Conservation (phyloP, 2,888 invertebrate genomes). For the Drosophila falleni region DNA sequence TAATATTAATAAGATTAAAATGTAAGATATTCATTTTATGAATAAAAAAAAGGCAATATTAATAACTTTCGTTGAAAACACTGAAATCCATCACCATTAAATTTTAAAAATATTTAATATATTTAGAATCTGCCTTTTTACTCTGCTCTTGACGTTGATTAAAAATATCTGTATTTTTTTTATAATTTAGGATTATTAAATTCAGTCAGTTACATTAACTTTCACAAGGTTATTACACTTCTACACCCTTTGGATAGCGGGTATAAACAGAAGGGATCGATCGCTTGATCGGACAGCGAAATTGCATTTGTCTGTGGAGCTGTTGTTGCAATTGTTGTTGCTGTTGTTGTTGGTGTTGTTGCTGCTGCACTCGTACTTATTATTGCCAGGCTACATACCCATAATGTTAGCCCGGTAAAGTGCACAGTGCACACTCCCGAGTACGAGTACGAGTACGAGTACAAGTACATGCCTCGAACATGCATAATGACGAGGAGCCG, state of each 20-base stretch:
- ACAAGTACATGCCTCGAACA: constrained; percentile 47
- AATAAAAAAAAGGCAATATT: too few species aligned
- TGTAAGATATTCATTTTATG: too few species aligned
- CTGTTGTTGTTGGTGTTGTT: constrained; percentile 13
- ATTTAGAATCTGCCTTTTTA: too few species aligned
- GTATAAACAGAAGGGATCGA: constrained; percentile 65
- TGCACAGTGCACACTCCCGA: constrained; percentile 52
- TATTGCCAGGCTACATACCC: constrained; percentile 44
- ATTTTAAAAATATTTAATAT: too few species aligned
- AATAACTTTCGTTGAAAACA: too few species aligned
- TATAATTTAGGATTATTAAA: neutral
- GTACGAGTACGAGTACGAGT: constrained; percentile 43
- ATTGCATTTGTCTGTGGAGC: constrained; percentile 63
- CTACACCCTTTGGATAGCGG: neutral
- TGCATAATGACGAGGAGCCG: constrained; percentile 58
- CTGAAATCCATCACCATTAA: too few species aligned
- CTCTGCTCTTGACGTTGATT: neutral
- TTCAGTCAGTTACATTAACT: neutral
- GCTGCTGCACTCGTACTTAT: constrained; percentile 50
- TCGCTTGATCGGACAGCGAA: constrained; percentile 68
- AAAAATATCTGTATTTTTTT: neutral
- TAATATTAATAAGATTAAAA: too few species aligned
- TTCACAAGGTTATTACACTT: neutral
- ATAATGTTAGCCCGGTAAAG: constrained; percentile 61
- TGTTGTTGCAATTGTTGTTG: constrained; percentile 10